Conservation (phyloP, 2,113 vertebrate species). For the Burhinus oedicnemus region DNA sequence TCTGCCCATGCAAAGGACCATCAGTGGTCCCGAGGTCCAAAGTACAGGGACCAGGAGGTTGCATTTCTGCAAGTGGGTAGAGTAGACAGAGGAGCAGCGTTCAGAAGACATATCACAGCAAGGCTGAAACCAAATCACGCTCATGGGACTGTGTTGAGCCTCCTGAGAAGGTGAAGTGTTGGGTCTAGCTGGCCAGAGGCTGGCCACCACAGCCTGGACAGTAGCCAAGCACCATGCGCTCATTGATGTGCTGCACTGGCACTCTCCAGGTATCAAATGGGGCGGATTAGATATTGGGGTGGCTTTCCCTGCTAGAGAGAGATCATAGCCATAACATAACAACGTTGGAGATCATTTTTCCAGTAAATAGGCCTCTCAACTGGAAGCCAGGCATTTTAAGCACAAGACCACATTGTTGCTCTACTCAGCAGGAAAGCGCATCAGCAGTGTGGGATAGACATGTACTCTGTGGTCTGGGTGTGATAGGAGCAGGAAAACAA, state of each 20-base stretch:
- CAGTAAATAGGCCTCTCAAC: not conserved
- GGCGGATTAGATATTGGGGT: not conserved
- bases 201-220: not conserved
- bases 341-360: not conserved
- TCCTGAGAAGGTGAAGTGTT: not conserved
- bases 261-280: too few relatives aligned
- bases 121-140: not conserved
- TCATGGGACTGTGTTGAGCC: not conserved
- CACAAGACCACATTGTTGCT: not conserved
- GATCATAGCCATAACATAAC: accelerated
- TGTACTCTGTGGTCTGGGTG: not conserved
- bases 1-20: not conserved
- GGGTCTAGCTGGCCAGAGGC: not conserved
- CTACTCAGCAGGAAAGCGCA: not conserved
- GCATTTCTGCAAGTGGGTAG: not conserved
- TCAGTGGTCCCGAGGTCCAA: not conserved
- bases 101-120: not conserved
- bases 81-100: not conserved
- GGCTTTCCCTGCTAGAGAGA: not conserved
- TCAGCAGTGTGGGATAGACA: not conserved
- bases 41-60: not conserved
- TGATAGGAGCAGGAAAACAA: not conserved
- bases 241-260: too few relatives aligned
- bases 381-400: not conserved
- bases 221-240: not conserved